Evolutionary conservation across 2,888 invertebrate species (phyloP), one percentile per base, ranked within the genome.

Genomic region (Lepidochitona cinerea): DNA sequence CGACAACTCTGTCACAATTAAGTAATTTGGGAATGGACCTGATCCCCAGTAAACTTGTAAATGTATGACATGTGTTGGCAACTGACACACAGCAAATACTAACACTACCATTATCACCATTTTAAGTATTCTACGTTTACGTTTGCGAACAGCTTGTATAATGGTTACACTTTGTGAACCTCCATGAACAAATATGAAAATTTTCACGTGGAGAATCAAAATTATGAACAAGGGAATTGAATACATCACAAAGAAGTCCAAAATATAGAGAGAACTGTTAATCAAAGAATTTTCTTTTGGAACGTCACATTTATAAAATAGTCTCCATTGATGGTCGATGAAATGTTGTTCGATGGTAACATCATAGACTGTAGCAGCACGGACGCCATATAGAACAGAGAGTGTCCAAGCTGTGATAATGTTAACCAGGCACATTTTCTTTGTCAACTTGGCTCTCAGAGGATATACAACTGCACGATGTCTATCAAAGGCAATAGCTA

Each of bases 81-180:
- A 37, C 23, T 66, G 36, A 37, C 66, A 66, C n/a, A 66, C n/a
- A 3, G 66, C 66, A 37, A 37, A 66, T 4, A 66, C 35, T 4
- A 66, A 29, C 18, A 66, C 66, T n/a, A 66, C 66, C 37, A 37
- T 37, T 37, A 66, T 36, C 66, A 66, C 14, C 37, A 66, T 37
- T 26, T 37, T 35, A 33, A 66, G 2, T 1, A 66, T 35, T 37
- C 26, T 35, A 33, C 37, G 14, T 26, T 26, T 66, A 9, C 37
- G 35, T 37, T 66, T 66, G 5, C 18, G n/a, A 4, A 35, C 37
- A n/a, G 26, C 35, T 3, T 37, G 35, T 23, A 37, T 9, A 4
- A 18, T 35, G 35, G n/a, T 32, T 12, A 35, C 66, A 14, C 26
- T 59, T 4, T 18, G 12, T 12, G 32, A 14, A 29, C 32, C 14